Evolutionary conservation across 2,797 vertebrate genomes (phyloP).

Genomic region (Galago senegalensis): DNA sequence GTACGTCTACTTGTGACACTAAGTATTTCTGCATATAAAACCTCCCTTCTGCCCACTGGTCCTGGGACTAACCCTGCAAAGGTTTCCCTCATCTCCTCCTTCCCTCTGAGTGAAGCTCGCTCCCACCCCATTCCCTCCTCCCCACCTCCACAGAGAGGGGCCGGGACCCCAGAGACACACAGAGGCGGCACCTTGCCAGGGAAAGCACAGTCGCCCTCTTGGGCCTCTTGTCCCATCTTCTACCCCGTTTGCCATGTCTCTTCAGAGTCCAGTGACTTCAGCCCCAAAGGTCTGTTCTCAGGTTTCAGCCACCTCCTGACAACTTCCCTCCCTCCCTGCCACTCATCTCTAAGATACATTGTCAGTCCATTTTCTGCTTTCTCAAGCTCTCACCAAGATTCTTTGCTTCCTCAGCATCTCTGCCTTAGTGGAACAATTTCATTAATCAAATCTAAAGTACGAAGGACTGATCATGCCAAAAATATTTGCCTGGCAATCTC

Average conservation of each 20-base stretch:
- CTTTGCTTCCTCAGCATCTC: background rate
- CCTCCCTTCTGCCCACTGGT: background rate
- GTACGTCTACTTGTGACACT: background rate
- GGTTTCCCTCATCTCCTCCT: fast-evolving
- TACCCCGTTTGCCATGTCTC: background rate
- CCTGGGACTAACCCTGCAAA: background rate
- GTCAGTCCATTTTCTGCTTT: background rate
- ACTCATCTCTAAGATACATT: background rate
- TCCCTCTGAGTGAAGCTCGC: background rate
- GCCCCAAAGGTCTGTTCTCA: background rate
- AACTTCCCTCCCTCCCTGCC: background rate
- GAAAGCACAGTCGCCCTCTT: background rate
- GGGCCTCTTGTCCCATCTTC: background rate
- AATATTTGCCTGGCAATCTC: background rate
- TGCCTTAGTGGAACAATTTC: background rate
- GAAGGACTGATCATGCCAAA: background rate
- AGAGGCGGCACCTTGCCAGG: background rate
- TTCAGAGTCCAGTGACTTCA: background rate
- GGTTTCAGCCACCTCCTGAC: background rate
- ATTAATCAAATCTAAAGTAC: background rate
- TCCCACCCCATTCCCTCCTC: background rate
- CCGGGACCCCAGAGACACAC: too few relatives aligned
- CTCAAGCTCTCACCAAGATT: background rate
- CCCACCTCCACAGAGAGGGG: background rate
- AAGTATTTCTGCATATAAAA: background rate